Percentiles rank a stretch among this genome's conserved stretches.
Evolutionary conservation across 2,888 invertebrate genomes (phyloP).

Genomic region (Anorthoa munda): DNA sequence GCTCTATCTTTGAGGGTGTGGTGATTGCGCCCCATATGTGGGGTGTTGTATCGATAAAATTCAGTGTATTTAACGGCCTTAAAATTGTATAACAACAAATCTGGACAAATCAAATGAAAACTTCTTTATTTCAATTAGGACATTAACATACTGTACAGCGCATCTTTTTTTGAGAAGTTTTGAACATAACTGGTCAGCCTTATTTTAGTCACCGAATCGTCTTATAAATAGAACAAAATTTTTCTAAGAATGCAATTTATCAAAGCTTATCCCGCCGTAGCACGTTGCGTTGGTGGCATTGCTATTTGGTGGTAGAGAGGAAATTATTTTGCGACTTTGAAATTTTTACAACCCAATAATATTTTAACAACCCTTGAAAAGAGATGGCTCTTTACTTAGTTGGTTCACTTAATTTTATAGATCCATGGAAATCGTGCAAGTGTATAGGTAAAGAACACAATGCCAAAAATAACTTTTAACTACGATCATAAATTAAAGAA

Average conservation of each 20-base stretch:
- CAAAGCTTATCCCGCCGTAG: background rate
- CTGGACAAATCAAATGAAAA: no score
- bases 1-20: no score
- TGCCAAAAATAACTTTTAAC: background rate
- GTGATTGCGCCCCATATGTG: no score
- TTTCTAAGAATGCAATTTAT: background rate
- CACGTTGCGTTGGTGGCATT: no score
- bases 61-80: no score
- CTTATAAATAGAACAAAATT: no score
- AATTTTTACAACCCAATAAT: slow-evolving; percentile 3
- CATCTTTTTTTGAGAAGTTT: background rate
- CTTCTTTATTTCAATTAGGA: no score
- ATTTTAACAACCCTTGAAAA: background rate
- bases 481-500: slow-evolving; percentile 13
- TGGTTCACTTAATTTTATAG: slow-evolving; percentile 4
- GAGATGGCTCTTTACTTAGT: background rate
- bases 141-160: background rate
- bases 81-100: no score
- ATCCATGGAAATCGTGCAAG: background rate
- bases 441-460: background rate
- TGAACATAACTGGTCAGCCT: background rate
- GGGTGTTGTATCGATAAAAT: no score
- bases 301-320: background rate
- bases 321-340: background rate
- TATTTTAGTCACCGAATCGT: background rate